phyloP scores from a whole-genome alignment of 1,140 invertebrate species.

The Protaetia brevitarsis region DNA sequence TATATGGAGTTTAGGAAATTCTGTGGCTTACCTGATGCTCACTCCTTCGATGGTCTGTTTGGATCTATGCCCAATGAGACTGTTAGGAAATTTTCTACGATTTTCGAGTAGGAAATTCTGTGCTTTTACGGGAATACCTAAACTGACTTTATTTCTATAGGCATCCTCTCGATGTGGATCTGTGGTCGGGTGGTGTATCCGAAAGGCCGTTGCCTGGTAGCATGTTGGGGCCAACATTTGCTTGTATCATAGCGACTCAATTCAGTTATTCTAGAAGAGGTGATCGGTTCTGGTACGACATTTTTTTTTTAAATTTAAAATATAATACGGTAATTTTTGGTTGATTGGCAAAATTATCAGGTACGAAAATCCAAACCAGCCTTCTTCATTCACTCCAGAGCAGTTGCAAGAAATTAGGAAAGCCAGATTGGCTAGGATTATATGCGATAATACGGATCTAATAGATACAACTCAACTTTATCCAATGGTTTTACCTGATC shows the following conservation, averaged over 20 bases:
- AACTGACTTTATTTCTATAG: slow-evolving; percentile 53
- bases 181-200: slow-evolving; percentile 91
- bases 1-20: slow-evolving; percentile 92
- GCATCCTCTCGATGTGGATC: slow-evolving; percentile 82
- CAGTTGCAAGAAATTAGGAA: slow-evolving; percentile 91
- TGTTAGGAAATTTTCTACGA: slow-evolving; percentile 69
- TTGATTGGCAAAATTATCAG: slow-evolving; percentile 34
- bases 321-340: slow-evolving; percentile 17
- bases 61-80: slow-evolving; percentile 89
- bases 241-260: slow-evolving; percentile 95
- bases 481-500: slow-evolving; percentile 88
- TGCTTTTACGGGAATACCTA: slow-evolving; percentile 14
- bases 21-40: slow-evolving; percentile 77
- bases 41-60: slow-evolving; percentile 81
- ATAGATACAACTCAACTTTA: slow-evolving; percentile 91
- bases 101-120: slow-evolving; percentile 65
- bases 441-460: slow-evolving; percentile 94
- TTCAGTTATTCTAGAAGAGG: slow-evolving; percentile 87
- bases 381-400: slow-evolving; percentile 85
- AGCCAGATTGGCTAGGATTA: slow-evolving; percentile 76
- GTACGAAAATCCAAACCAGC: slow-evolving; percentile 89
- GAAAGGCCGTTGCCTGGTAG: slow-evolving; percentile 82
- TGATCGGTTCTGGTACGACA: slow-evolving; percentile 83
- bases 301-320: not conserved
- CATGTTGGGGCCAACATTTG: slow-evolving; percentile 92